Percentiles rank a stretch among this genome's conserved stretches.
Evolutionary conservation across 35 echinoderm and acorn worm species (phyloP).

Genomic region (Anneissia japonica): DNA sequence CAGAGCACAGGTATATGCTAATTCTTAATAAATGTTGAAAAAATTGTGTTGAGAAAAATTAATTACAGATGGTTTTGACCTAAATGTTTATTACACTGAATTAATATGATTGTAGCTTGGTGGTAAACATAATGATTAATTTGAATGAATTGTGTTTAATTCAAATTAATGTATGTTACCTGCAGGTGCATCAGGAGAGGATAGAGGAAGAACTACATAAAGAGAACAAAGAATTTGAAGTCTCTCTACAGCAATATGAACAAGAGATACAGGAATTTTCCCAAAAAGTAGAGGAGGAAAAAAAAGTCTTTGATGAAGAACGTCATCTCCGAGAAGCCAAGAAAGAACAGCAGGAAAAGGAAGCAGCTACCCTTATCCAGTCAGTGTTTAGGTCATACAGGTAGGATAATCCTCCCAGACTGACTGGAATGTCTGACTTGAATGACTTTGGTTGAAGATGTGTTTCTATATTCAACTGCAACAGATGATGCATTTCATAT

Average conservation of each 20-base stretch:
- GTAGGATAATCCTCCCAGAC: too few species aligned
- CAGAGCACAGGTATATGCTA: background rate
- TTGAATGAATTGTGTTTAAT: background rate
- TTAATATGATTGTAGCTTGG: background rate
- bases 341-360: background rate
- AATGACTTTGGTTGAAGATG: too few species aligned
- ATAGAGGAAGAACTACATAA: background rate
- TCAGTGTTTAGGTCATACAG: conserved; percentile 60
- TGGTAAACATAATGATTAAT: background rate
- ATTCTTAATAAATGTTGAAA: background rate
- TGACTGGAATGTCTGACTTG: too few species aligned
- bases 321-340: background rate
- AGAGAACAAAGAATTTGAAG: background rate
- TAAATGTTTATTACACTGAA: background rate
- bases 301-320: conserved; percentile 35
- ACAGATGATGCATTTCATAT: too few species aligned
- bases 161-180: background rate
- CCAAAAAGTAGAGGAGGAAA: conserved; percentile 39
- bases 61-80: background rate
- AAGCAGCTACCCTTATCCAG: conserved; percentile 51
- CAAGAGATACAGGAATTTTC: conserved; percentile 50
- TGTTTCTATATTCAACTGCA: too few species aligned
- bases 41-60: background rate
- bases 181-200: background rate
- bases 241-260: background rate